A percentile compares a stretch with the other conserved stretches of the same genome.
These are phyloP conservation scores for Ericerus pela DNA, from an alignment of 1,140 invertebrate species.

Conservation along the genomic window DNA sequence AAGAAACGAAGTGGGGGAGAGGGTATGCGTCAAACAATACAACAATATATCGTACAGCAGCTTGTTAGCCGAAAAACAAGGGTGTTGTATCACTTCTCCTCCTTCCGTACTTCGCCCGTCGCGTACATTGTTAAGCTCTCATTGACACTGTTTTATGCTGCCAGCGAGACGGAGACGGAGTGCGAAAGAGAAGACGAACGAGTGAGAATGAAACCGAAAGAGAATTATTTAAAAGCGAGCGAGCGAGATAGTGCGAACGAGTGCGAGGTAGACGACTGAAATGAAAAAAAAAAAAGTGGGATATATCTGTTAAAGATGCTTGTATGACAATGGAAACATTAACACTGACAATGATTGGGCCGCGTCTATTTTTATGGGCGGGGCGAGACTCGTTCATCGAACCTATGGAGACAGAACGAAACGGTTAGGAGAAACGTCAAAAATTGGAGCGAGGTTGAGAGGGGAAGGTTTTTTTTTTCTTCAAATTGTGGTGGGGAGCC, in stretches of 20 bases:
- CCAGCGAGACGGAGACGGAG: neutral
- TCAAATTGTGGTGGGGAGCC: slow-evolving; percentile 3
- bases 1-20: neutral
- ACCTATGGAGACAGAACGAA: slow-evolving; percentile 16
- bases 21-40: slow-evolving; percentile 4
- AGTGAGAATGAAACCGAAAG: slow-evolving; percentile 10
- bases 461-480: slow-evolving; percentile 17
- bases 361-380: slow-evolving; percentile 16
- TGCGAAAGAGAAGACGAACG: slow-evolving; percentile 11
- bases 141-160: slow-evolving; percentile 10
- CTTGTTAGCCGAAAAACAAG: slow-evolving; percentile 10
- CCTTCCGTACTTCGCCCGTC: neutral
- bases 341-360: slow-evolving; percentile 14
- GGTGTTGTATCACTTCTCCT: slow-evolving; percentile 9
- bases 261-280: neutral
- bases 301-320: slow-evolving; percentile 11
- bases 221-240: neutral
- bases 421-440: slow-evolving; percentile 18
- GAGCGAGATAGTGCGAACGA: neutral
- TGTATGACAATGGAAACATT: slow-evolving; percentile 11
- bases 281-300: neutral
- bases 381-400: slow-evolving; percentile 16
- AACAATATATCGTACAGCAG: slow-evolving; percentile 9
- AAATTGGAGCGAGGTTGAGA: slow-evolving; percentile 18
- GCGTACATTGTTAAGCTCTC: slow-evolving; percentile 10